Conservation (phyloP, 35 echinoderm and acorn worm genomes). For the Stichopus chloronotus region DNA sequence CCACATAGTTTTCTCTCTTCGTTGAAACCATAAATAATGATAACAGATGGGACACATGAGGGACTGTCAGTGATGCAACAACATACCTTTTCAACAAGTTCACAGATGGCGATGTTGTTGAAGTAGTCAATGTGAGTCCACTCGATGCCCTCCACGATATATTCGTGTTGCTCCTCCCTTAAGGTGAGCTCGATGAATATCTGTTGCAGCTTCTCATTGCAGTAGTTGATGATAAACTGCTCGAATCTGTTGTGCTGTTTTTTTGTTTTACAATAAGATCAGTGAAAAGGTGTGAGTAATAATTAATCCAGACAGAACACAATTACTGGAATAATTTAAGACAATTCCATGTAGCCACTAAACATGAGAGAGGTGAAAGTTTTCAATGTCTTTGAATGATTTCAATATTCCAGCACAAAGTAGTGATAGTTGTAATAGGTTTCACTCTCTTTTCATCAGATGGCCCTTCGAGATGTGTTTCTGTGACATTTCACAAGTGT, state of each 20-base stretch:
- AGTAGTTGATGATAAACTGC: slow-evolving; percentile 99
- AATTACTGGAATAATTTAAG: background rate
- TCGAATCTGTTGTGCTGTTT: slow-evolving; percentile 89
- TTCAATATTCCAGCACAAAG: too few relatives aligned
- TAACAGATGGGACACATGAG: too few relatives aligned
- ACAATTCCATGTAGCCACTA: background rate
- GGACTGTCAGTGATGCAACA: background rate
- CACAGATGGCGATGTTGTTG: slow-evolving; percentile 95
- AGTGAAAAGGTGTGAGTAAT: background rate
- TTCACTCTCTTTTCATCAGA: too few relatives aligned
- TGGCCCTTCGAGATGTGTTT: too few relatives aligned
- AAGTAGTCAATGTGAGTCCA: slow-evolving; percentile 99
- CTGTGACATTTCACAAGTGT: too few relatives aligned
- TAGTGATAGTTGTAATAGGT: too few relatives aligned
- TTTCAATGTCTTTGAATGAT: too few relatives aligned
- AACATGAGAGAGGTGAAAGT: too few relatives aligned
- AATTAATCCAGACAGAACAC: background rate
- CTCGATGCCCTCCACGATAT: slow-evolving; percentile 91
- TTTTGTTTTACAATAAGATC: background rate
- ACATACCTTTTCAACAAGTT: slow-evolving; percentile 96
- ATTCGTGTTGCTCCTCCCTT: slow-evolving; percentile 92
- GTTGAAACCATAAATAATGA: too few relatives aligned
- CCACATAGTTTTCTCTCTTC: too few relatives aligned
- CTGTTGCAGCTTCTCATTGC: slow-evolving; percentile 99
- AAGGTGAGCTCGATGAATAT: slow-evolving; percentile 98